These are phyloP conservation scores for Hyposoter didymator DNA, from an alignment of 2,888 invertebrate species.

Conservation along the genomic window DNA sequence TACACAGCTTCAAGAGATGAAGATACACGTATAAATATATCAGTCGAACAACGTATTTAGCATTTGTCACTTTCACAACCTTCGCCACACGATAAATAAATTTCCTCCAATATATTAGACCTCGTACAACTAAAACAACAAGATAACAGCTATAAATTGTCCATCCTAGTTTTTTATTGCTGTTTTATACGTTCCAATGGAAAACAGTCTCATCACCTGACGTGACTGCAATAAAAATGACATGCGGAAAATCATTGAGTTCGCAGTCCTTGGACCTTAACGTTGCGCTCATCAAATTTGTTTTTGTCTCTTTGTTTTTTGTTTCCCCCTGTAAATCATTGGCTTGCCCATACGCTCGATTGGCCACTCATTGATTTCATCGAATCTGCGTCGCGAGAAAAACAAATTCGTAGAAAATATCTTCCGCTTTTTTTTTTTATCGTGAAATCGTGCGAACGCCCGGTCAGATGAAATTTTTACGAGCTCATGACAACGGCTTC, in stretches of 20 bases:
- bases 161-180: background rate
- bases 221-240: background rate
- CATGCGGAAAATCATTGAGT: background rate
- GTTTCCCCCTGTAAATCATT: background rate
- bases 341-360: background rate
- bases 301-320: background rate
- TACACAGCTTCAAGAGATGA: constrained; percentile 38
- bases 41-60: constrained; percentile 52
- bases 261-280: background rate
- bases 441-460: background rate
- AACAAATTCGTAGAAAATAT: background rate
- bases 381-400: background rate
- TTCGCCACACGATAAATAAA: constrained; percentile 54
- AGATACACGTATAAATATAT: constrained; percentile 50
- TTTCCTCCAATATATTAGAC: constrained; percentile 17
- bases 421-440: background rate
- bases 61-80: constrained; percentile 64
- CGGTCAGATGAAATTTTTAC: background rate
- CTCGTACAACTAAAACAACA: background rate
- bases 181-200: background rate
- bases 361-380: background rate
- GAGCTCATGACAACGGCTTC: background rate
- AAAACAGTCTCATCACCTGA: background rate
- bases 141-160: background rate
- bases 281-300: background rate